Evolutionary conservation across 2,888 invertebrate genomes (phyloP).

Genomic region (Colostygia pectinataria): DNA sequence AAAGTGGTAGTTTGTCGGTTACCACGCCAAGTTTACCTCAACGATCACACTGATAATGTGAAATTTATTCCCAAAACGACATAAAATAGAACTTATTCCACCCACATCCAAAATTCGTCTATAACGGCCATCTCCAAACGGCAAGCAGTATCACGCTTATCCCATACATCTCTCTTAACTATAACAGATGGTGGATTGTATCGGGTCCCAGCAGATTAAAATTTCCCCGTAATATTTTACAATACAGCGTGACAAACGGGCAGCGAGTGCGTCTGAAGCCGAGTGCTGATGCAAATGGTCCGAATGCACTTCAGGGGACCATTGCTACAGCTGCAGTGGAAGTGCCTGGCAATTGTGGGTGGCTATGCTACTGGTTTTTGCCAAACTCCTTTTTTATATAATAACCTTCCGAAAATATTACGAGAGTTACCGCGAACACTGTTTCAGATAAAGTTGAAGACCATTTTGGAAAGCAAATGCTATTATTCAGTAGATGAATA

Average conservation of each 20-base stretch:
- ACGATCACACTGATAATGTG: not conserved
- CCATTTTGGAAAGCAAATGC: too few relatives aligned
- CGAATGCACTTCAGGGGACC: constrained; percentile 16
- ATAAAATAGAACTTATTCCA: constrained; percentile 7
- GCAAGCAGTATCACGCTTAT: constrained; percentile 2
- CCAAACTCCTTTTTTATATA: too few relatives aligned
- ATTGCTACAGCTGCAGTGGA: not conserved
- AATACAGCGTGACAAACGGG: constrained; percentile 60
- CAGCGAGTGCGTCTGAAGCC: constrained; percentile 59
- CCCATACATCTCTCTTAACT: constrained; percentile 11
- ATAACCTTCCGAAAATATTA: too few relatives aligned
- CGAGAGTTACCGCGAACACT: too few relatives aligned
- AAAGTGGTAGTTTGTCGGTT: too few relatives aligned
- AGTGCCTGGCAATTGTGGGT: not conserved
- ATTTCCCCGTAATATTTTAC: constrained; percentile 59
- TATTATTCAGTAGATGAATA: too few relatives aligned
- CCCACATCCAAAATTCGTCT: constrained; percentile 17
- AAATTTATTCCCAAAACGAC: constrained; percentile 11
- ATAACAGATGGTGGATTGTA: constrained; percentile 22
- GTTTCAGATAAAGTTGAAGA: too few relatives aligned
- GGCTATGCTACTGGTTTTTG: too few relatives aligned
- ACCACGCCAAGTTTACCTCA: too few relatives aligned
- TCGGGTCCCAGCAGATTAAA: constrained; percentile 36
- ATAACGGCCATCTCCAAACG: constrained; percentile 4
- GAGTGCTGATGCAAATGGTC: constrained; percentile 61